Evolutionary conservation across 2,797 vertebrate genomes (phyloP).

Genomic region (Alectoris magna): DNA sequence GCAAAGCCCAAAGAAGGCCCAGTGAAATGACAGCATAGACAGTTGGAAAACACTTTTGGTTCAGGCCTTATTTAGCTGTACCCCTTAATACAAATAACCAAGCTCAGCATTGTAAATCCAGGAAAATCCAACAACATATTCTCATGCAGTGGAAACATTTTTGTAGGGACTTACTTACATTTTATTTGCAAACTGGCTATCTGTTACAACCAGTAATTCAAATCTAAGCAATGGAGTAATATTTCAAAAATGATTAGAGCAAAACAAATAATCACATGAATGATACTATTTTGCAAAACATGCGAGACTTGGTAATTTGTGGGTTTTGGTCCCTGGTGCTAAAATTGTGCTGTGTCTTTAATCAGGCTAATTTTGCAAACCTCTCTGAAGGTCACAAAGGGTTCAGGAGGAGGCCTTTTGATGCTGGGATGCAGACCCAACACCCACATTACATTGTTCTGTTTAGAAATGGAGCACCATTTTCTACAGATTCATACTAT

Average conservation of each 20-base stretch:
- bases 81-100: conserved; percentile 11
- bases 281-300: conserved; percentile 71
- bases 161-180: conserved; percentile 18
- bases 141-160: conserved; percentile 49
- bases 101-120: not conserved
- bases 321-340: conserved; percentile 61
- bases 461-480: not conserved
- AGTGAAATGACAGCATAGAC: not conserved
- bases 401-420: conserved; percentile 62
- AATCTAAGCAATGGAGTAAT: conserved; percentile 52
- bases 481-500: not conserved
- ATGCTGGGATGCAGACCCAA: conserved; percentile 42
- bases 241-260: conserved; percentile 68
- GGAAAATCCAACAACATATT: conserved; percentile 24
- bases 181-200: conserved; percentile 55
- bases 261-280: conserved; percentile 73
- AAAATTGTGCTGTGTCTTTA: conserved; percentile 71
- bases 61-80: not conserved
- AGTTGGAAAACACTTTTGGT: not conserved
- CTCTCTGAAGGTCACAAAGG: conserved; percentile 63
- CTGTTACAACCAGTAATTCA: conserved; percentile 54
- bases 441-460: not conserved
- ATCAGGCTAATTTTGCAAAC: conserved; percentile 73
- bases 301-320: conserved; percentile 60
- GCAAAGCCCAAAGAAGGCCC: not conserved